Evolutionary conservation across 64 coral and sea anemone species (phyloP), one percentile per base, ranked within the genome.

Genomic region (Stichodactyla mertensii): DNA sequence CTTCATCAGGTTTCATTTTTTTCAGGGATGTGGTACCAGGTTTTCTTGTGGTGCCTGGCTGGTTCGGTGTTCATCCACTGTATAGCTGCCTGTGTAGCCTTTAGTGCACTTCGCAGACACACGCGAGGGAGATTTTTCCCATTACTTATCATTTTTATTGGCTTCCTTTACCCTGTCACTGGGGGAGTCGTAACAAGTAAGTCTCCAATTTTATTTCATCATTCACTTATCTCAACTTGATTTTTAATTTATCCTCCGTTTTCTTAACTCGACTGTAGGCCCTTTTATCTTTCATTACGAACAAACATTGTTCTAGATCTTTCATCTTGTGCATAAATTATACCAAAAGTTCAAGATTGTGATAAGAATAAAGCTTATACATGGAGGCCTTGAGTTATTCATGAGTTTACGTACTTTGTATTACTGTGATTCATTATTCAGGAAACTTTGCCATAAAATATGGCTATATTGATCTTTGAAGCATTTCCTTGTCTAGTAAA

Each of bases 61-160:
- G 91, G 90, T 27, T 99, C 97, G 64, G 93, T 99, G 80, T 95
- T 99, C 55, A 99, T 99, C 24, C 97, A 99, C 86, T 99, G 97
- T 61, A 91, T 99, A 82, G 93, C 93, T 82, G 93, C 90, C 10
- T 82, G 87, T 82, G 87, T 99, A 61, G 93, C 97, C 83, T 99
- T 90, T 87, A 77, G 86, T 36, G 84, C 90, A 55, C 83, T 99
- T 23, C 78, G 90, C 52, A 90, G 86, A 77, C 97, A 99, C 78
- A 84, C 81, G 12, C 86, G 93, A 80, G 97, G 97, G 51, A 86
- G 93, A 27, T 90, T 99, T 84, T 91, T 99, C 16, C 97, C 97
- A 27, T 23, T 99, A 18, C 55, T 99, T 58, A 91, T 99, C 52
- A 78, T 99, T 45, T 61, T 99, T 57, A 90, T 92, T 86, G 93